A percentile compares a stretch with the other conserved stretches of the same genome.
phyloP scores from a whole-genome alignment of 2,797 vertebrate genomes.

The Xiphophorus birchmanni region DNA sequence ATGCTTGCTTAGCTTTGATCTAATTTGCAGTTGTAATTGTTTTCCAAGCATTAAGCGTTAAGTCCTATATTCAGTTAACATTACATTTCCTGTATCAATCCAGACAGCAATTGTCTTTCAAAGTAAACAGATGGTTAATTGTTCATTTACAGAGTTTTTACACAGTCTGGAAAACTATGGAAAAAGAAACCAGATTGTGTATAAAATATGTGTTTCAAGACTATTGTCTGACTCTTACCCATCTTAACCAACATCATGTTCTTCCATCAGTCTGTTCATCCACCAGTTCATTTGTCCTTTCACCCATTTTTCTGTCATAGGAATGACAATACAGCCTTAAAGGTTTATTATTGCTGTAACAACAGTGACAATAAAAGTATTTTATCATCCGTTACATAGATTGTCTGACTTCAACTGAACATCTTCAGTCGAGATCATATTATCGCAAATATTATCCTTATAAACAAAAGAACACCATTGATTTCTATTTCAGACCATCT shows the following conservation, averaged over 20 bases:
- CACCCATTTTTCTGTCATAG: background rate
- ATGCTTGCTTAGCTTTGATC: constrained; percentile 8
- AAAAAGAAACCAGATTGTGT: background rate
- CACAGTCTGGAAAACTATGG: background rate
- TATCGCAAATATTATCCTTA: background rate
- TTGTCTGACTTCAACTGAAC: background rate
- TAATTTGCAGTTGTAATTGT: constrained; percentile 1
- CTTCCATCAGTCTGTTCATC: background rate
- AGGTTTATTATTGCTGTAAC: background rate
- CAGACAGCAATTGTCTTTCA: background rate
- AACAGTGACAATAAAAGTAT: background rate
- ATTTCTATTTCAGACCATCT: background rate
- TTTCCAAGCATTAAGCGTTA: background rate
- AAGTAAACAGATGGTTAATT: background rate
- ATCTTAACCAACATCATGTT: background rate
- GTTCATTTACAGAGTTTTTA: background rate
- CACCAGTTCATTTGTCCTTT: background rate
- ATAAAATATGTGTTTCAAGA: background rate
- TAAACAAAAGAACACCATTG: background rate
- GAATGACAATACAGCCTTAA: background rate
- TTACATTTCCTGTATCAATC: background rate
- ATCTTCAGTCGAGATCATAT: background rate
- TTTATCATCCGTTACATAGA: background rate
- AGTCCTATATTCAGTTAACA: background rate
- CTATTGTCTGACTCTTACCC: background rate